A percentile compares a stretch with the other conserved stretches of the same genome.
Conservation (phyloP, 2,888 invertebrate species). For the Theretra japonica region DNA sequence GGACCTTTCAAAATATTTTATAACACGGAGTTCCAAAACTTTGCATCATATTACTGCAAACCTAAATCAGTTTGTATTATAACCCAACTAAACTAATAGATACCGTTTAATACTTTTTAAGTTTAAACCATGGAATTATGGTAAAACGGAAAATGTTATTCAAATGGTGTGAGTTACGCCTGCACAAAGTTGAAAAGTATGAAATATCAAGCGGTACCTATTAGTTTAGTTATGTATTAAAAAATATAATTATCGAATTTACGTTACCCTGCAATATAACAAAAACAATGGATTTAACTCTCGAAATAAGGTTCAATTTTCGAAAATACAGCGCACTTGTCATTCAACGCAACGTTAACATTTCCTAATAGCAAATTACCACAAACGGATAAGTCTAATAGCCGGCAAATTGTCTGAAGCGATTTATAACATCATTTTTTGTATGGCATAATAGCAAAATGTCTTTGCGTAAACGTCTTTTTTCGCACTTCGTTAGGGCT, state of each 20-base stretch:
- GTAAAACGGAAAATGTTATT: too few relatives aligned
- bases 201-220: too few relatives aligned
- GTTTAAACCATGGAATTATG: too few relatives aligned
- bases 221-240: too few relatives aligned
- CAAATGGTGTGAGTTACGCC: too few relatives aligned
- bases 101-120: too few relatives aligned
- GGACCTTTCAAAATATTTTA: neutral
- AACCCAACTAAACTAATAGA: too few relatives aligned
- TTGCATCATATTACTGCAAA: neutral
- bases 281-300: too few relatives aligned
- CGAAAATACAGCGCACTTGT: neutral
- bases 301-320: neutral
- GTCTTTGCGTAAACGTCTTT: neutral
- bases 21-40: neutral
- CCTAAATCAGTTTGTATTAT: too few relatives aligned
- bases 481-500: slow-evolving; percentile 15
- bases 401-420: neutral
- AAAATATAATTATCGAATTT: too few relatives aligned
- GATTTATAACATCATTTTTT: slow-evolving; percentile 12
- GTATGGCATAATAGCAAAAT: neutral
- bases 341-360: slow-evolving; percentile 8
- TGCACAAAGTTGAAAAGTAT: too few relatives aligned
- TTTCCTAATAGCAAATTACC: neutral
- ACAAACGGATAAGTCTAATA: neutral
- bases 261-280: too few relatives aligned